Evolutionary conservation across 2,113 vertebrate genomes (phyloP).

Genomic region (Oxyruncus cristatus): DNA sequence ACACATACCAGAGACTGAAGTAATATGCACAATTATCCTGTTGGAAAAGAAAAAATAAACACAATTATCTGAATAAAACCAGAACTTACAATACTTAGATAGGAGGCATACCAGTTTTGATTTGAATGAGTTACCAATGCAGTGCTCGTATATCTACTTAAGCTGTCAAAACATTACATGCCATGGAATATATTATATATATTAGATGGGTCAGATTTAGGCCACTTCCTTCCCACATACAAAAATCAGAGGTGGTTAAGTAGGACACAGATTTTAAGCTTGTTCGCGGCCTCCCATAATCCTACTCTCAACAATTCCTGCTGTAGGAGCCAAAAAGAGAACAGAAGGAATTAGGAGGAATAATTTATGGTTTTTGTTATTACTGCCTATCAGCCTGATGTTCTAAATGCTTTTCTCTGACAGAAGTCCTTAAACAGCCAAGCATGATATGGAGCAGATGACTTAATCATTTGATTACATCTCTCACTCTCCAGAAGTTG

Average conservation of each 20-base stretch:
- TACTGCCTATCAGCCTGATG: not conserved
- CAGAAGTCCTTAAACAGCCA: not conserved
- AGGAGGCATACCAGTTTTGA: constrained; percentile 46
- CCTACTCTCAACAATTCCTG: not conserved
- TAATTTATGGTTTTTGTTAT: not conserved
- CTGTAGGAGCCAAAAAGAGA: not conserved
- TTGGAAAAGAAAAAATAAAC: constrained; percentile 66
- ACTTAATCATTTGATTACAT: not conserved
- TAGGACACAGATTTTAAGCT: constrained; percentile 10
- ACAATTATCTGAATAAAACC: constrained; percentile 63
- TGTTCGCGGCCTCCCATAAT: not conserved
- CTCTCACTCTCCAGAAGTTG: not conserved
- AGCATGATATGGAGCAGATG: not conserved
- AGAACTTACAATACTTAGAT: constrained; percentile 54
- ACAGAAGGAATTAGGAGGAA: not conserved
- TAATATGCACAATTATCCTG: constrained; percentile 46
- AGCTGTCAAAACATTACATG: constrained; percentile 67
- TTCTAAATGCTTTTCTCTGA: not conserved
- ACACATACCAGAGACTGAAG: constrained; percentile 57
- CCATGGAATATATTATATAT: constrained; percentile 39
- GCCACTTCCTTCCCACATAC: constrained; percentile 61
- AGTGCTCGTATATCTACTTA: constrained; percentile 19
- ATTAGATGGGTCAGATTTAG: constrained; percentile 56
- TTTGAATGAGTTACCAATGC: constrained; percentile 45
- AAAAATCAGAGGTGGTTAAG: constrained; percentile 14